Evolutionary conservation across 1,140 invertebrate genomes (phyloP).

Genomic region (Phymastichus coffea): DNA sequence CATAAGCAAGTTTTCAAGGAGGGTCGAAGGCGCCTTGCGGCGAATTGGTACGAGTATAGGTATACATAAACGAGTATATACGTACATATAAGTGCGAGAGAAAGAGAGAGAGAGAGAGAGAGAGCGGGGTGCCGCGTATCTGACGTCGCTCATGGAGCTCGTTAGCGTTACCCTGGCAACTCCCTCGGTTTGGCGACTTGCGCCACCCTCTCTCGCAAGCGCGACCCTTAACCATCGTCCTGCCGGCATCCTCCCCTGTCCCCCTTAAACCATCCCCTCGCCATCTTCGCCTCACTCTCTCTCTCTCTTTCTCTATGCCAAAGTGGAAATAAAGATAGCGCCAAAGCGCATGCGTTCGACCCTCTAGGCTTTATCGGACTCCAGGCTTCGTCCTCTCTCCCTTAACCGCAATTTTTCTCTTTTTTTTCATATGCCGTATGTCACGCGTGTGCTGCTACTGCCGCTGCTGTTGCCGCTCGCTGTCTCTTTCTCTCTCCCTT

Average conservation of each 20-base stretch:
- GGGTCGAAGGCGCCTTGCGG: slow-evolving; percentile 1
- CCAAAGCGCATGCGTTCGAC: slow-evolving; percentile 20
- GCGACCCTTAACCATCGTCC: slow-evolving; percentile 31
- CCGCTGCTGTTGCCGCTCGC: too few relatives aligned
- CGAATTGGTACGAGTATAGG: too few relatives aligned
- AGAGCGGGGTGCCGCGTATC: slow-evolving; percentile 56
- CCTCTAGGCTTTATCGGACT: slow-evolving; percentile 10
- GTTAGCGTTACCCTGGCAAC: slow-evolving; percentile 56
- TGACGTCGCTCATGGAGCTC: slow-evolving; percentile 57
- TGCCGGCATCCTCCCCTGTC: slow-evolving; percentile 32
- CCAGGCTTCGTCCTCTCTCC: background rate
- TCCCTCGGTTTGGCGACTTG: slow-evolving; percentile 45
- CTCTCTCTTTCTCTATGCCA: background rate
- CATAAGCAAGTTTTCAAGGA: slow-evolving; percentile 47
- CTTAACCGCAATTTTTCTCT: background rate
- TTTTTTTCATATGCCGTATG: slow-evolving; percentile 9
- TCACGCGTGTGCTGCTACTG: slow-evolving; percentile 17
- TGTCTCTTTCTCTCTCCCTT: background rate
- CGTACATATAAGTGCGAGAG: background rate
- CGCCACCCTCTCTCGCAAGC: slow-evolving; percentile 32
- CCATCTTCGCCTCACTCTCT: slow-evolving; percentile 12
- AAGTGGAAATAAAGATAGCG: slow-evolving; percentile 28
- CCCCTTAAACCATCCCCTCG: slow-evolving; percentile 10
- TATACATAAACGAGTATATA: background rate
- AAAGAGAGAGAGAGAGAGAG: too few relatives aligned